phyloP scores from a whole-genome alignment of 2,797 vertebrate species.

The Setipinna tenuifilis region DNA sequence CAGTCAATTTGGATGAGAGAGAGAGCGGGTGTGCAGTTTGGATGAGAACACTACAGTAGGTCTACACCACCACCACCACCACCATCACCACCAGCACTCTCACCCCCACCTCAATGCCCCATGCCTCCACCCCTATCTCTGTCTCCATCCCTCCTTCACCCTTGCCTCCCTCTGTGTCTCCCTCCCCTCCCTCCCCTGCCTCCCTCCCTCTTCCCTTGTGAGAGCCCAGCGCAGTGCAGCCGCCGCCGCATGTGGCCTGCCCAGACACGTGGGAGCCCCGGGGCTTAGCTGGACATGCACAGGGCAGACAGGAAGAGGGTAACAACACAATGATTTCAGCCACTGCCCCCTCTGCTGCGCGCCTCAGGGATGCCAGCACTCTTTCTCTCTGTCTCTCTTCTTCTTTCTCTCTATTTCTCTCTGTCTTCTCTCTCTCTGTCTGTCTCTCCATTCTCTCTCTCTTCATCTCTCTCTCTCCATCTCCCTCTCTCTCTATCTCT shows the following conservation, averaged over 20 bases:
- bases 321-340: slow-evolving; percentile 28
- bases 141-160: neutral
- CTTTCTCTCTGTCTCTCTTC: slow-evolving; percentile 15
- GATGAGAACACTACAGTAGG: slow-evolving; percentile 33
- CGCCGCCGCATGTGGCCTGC: slow-evolving; percentile 27
- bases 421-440: neutral
- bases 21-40: slow-evolving; percentile 7
- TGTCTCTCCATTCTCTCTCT: neutral
- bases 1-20: slow-evolving; percentile 3
- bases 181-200: neutral
- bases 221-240: slow-evolving; percentile 25
- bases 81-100: neutral
- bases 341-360: slow-evolving; percentile 9
- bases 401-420: slow-evolving; percentile 37
- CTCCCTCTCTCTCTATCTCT: neutral
- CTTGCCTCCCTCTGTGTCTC: neutral
- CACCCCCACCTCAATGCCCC: neutral
- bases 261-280: slow-evolving; percentile 22
- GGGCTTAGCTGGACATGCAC: slow-evolving; percentile 26
- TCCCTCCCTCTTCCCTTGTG: slow-evolving; percentile 28
- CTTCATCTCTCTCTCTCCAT: no score
- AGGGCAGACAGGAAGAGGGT: slow-evolving; percentile 37
- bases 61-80: neutral
- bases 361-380: neutral
- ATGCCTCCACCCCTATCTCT: neutral